These are phyloP conservation scores for Epinephelus lanceolatus DNA, from an alignment of 2,113 vertebrate species.

Conservation along the genomic window DNA sequence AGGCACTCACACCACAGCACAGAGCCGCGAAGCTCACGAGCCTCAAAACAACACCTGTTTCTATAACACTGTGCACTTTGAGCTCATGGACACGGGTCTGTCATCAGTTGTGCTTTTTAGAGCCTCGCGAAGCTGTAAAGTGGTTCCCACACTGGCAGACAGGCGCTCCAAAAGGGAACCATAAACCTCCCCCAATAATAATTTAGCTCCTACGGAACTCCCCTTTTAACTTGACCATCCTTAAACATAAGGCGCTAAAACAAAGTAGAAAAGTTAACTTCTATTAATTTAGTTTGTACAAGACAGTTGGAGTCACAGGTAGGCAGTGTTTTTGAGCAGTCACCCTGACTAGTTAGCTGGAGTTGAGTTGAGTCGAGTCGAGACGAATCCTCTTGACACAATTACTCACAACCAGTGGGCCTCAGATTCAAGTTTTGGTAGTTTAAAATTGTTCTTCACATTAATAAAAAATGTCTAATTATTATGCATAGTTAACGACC, in stretches of 20 bases:
- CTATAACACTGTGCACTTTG: conserved; percentile 53
- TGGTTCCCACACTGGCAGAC: conserved; percentile 66
- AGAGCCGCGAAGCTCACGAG: conserved; percentile 11
- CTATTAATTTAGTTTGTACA: conserved; percentile 25
- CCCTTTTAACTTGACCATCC: conserved; percentile 27
- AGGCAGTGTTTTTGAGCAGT: background rate
- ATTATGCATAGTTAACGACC: background rate
- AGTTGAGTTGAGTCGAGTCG: background rate
- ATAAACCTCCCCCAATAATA: conserved; percentile 57
- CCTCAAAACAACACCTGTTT: conserved; percentile 76
- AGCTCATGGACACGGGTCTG: conserved; percentile 55
- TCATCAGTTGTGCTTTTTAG: conserved; percentile 68
- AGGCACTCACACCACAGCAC: conserved; percentile 38
- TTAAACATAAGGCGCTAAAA: conserved; percentile 11
- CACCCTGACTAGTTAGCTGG: background rate
- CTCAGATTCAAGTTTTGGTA: too few relatives aligned
- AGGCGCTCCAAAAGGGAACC: conserved; percentile 54
- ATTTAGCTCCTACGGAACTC: conserved; percentile 38
- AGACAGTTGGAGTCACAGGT: background rate
- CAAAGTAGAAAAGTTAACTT: conserved; percentile 17
- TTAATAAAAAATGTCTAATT: too few relatives aligned
- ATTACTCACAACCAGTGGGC: too few relatives aligned
- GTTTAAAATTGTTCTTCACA: too few relatives aligned
- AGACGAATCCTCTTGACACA: background rate
- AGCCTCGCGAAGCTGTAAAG: conserved; percentile 64